phyloP scores from a whole-genome alignment of 2,797 vertebrate genomes.

The Odontamblyopus lacepedii region DNA sequence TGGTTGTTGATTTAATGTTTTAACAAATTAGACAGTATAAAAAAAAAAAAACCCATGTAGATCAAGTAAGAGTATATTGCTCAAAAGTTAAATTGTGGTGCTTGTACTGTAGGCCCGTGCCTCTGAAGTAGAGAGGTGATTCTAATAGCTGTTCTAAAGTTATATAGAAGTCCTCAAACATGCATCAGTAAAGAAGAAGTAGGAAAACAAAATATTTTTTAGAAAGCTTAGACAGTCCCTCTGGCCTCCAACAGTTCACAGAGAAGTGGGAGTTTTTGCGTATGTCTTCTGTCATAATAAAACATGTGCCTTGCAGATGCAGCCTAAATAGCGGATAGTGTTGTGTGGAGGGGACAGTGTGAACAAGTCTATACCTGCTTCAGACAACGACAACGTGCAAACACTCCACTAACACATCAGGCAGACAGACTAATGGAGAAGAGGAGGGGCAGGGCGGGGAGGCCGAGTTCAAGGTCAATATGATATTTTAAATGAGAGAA shows the following conservation, averaged over 20 bases:
- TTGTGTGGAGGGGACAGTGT: constrained; percentile 40
- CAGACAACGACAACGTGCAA: constrained; percentile 70
- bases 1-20: not conserved
- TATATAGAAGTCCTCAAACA: not conserved
- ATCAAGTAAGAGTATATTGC: not conserved
- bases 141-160: not conserved
- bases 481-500: constrained; percentile 35
- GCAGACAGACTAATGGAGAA: constrained; percentile 57
- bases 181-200: not conserved
- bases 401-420: constrained; percentile 69
- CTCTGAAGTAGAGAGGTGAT: not conserved
- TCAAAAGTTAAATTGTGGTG: not conserved
- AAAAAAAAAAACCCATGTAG: no score
- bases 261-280: constrained; percentile 49
- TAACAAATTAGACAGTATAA: no score
- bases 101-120: not conserved
- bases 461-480: constrained; percentile 62
- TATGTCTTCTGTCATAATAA: constrained; percentile 65
- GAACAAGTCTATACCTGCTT: constrained; percentile 71
- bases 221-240: constrained; percentile 61
- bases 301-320: constrained; percentile 58
- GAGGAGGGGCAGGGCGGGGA: constrained; percentile 29
- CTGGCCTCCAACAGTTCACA: constrained; percentile 61
- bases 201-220: not conserved
- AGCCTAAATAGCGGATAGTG: constrained; percentile 61